phyloP scores from a whole-genome alignment of 2,888 invertebrate genomes.

The Nyleta sp. region DNA sequence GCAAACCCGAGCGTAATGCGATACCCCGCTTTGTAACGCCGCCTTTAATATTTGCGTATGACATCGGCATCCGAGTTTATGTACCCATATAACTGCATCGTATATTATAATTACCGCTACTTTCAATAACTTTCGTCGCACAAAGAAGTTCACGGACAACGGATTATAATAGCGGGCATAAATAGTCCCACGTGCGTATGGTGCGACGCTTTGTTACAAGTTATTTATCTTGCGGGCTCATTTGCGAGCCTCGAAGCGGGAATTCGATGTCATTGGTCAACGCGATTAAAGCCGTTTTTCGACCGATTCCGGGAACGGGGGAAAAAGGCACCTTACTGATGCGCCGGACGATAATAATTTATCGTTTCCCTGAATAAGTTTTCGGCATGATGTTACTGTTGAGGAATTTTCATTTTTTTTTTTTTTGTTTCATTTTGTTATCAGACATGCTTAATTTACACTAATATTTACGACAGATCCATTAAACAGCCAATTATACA shows the following conservation, averaged over 20 bases:
- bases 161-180: slow-evolving; percentile 41
- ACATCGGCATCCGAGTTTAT: slow-evolving; percentile 58
- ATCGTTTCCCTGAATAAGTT: slow-evolving; percentile 11
- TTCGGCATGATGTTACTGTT: not conserved
- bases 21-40: slow-evolving; percentile 47
- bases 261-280: slow-evolving; percentile 19
- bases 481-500: too few species aligned
- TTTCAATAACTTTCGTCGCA: slow-evolving; percentile 52
- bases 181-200: slow-evolving; percentile 37
- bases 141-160: slow-evolving; percentile 58
- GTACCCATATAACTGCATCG: slow-evolving; percentile 49
- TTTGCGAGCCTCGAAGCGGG: slow-evolving; percentile 5
- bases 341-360: slow-evolving; percentile 4
- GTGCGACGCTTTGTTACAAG: slow-evolving; percentile 30
- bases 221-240: slow-evolving; percentile 28
- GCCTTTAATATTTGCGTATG: slow-evolving; percentile 48
- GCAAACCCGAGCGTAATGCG: slow-evolving; percentile 43
- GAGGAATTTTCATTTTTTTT: slow-evolving; percentile 3
- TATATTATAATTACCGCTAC: slow-evolving; percentile 52
- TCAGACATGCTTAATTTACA: too few species aligned
- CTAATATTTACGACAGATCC: too few species aligned
- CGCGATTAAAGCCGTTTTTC: slow-evolving; percentile 26
- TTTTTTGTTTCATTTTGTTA: too few species aligned
- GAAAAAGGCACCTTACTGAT: not conserved
- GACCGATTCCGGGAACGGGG: not conserved